Conservation (phyloP, 2,113 vertebrate species). For the Solea solea region DNA sequence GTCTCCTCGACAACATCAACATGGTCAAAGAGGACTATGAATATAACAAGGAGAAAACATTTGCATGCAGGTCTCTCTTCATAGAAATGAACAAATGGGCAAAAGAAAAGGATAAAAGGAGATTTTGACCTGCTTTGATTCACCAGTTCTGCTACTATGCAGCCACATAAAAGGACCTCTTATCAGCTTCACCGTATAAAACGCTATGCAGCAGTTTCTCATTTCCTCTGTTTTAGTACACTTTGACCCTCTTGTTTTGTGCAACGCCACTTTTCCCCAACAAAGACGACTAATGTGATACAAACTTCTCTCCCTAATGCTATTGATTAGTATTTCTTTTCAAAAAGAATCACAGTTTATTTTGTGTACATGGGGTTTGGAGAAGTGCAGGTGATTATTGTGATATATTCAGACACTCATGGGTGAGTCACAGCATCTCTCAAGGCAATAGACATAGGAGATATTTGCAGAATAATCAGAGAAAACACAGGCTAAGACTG, state of each 20-base stretch:
- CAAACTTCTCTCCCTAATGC: background rate
- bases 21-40: background rate
- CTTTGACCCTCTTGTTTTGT: background rate
- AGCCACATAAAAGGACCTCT: constrained; percentile 40
- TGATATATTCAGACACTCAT: constrained; percentile 24
- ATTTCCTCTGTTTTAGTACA: background rate
- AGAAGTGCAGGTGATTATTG: constrained; percentile 33
- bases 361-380: background rate
- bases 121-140: constrained; percentile 28
- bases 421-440: constrained; percentile 29
- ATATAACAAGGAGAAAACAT: background rate
- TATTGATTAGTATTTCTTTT: constrained; percentile 1
- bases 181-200: constrained; percentile 32
- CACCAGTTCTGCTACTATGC: constrained; percentile 15
- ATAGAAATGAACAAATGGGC: background rate
- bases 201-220: constrained; percentile 25
- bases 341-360: background rate
- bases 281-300: background rate
- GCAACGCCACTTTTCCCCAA: background rate
- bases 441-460: constrained; percentile 48
- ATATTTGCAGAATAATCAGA: constrained; percentile 14
- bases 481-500: constrained; percentile 1
- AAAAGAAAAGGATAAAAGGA: background rate
- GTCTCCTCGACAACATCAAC: no score
- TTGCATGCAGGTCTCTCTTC: background rate